Base-by-base conservation (phyloP, 2,113 vertebrate species). In the Mobula hypostoma region DNA sequence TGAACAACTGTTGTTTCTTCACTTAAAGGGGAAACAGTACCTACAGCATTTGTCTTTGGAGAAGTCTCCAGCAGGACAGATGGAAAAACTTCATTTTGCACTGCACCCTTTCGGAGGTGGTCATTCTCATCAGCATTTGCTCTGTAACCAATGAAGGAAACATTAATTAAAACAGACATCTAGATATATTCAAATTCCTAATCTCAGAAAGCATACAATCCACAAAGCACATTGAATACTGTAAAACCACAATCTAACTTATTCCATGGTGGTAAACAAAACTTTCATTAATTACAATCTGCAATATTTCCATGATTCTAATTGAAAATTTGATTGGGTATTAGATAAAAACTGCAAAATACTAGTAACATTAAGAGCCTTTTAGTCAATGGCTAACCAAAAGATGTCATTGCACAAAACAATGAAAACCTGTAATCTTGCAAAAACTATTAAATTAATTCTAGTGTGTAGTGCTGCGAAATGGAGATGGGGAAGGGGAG, bases 121-220 rank as follows among this genome's bases (percentile, higher is more conserved):
- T 97, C 97, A 74, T 98, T 98, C 94, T 98, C 97, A 95, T 98
- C 98, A 85, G 96, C 91, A 95, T 95, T 85, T 5, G 95, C 88
- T 94, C 97, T 97, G 95, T 12, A 94, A 94, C 0, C 63, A 72
- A 48, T 29, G 5, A 56, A 93, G 36, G 14, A 48, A 74, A 74
- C 36, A 93, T 1, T 8, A 48, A 93, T 21, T 92, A 21, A 9
- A 12, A 32, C 63, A 92, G 21, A 36, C 68, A 24, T 36, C 68
- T 8, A 92, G 24, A 3, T 24, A 74, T 17, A 91, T 4, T 90
- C 87, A 68, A 7, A 74, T 40, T 74, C 24, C 68, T 48, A 74
- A 40, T 68, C 2, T 21, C 40, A 27, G 2, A 72, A 93, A 9
- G 74, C 27, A 48, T 72, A 48, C 70, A 66, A 74, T 9, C 21